Base-by-base conservation (phyloP, 2,797 vertebrate genomes). In the Acanthurus leucopareius region DNA sequence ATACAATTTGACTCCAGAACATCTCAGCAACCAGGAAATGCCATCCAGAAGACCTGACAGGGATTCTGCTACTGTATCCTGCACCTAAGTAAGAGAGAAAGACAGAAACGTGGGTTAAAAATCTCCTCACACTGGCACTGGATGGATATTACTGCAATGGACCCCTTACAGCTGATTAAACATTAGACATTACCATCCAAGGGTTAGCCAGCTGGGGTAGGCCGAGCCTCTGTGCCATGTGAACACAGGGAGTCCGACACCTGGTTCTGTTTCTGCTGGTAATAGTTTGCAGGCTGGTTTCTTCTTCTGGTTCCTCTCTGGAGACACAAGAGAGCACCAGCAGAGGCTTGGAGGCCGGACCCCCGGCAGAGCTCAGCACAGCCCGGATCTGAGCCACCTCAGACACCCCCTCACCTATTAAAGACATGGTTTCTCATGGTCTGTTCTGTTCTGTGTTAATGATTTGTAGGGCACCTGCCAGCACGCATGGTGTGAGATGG, bases 301-400 rank as follows among this genome's bases (percentile, higher is more conserved):
- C 47, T 10, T 22, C 38, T 44, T 82, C 85, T 2, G 75, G 77
- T 67, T 77, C 92, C 9, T 75, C 79, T 68, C 94, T 94, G 85
- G 97, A 96, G 80, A 96, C 70, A 74, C 97, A 99, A 61, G 97
- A 97, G 56, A 99, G 95, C 83, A 99, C 93, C 75, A 99, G 93
- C 59, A 99, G 76, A 61, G 98, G 97, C 84, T 94, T 96, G 71
- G 92, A 90, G 0, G 85, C 77, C 16, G 96, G 86, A 28, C 93
- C 95, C 0, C 94, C 94, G 0, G 86, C 79, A 52, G 95, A 94
- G 78, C 96, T 95, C 69, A 96, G 89, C 94, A 97, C 95, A 53
- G 97, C 96, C 75, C 80, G 91, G 72, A 99, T 96, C 85, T 90
- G 96, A 88, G 96, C 95, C 48, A 90, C 85, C 85, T 99, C 97